phyloP scores from a whole-genome alignment of 2,113 vertebrate genomes.

The Tupaia tana region DNA sequence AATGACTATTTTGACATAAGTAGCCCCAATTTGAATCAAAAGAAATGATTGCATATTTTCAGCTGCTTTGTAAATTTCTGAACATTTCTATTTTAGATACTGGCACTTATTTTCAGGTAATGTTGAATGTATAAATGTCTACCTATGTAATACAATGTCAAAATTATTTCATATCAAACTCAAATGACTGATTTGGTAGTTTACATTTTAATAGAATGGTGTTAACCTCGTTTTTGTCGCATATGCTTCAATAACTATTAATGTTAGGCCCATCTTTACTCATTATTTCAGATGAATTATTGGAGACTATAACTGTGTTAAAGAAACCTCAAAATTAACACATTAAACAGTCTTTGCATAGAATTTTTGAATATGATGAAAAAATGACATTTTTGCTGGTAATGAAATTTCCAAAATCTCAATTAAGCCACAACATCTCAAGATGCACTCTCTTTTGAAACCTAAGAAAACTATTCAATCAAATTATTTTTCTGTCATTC shows the following conservation, averaged over 20 bases:
- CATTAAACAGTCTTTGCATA: background rate
- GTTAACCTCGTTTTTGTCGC: background rate
- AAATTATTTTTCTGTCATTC: constrained; percentile 54
- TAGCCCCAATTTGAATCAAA: background rate
- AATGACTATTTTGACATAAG: constrained; percentile 27
- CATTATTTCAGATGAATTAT: background rate
- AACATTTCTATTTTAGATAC: constrained; percentile 23
- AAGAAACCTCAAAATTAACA: background rate
- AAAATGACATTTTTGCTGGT: constrained; percentile 44
- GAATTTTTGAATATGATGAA: constrained; percentile 16
- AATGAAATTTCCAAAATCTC: constrained; percentile 14
- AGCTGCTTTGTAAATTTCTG: background rate
- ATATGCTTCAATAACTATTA: background rate
- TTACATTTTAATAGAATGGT: background rate
- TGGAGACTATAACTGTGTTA: background rate
- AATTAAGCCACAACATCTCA: constrained; percentile 53
- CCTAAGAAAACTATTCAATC: constrained; percentile 24
- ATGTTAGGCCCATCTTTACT: background rate
- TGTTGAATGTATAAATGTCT: background rate
- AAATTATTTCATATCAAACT: background rate
- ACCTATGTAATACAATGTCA: background rate
- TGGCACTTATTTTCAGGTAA: background rate
- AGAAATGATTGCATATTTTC: background rate
- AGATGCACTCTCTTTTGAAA: constrained; percentile 22
- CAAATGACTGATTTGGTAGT: background rate